Evolutionary conservation across 2,888 invertebrate genomes (phyloP).

Genomic region (Epinotia brunnichana): DNA sequence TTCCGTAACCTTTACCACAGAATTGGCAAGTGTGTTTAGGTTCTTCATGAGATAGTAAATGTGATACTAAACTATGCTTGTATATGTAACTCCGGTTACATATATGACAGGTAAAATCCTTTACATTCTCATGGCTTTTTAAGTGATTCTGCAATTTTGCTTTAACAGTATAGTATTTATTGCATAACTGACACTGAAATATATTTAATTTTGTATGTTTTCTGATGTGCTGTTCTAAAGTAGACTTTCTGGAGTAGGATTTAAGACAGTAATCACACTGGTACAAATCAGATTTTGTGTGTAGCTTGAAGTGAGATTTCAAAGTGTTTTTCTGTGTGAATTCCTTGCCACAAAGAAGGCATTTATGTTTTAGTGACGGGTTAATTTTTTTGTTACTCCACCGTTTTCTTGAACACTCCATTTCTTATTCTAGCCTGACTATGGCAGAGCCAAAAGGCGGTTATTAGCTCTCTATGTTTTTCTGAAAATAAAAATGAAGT

Average conservation of each 20-base stretch:
- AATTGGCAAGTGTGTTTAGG: conserved; percentile 28
- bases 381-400: neutral
- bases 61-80: conserved; percentile 36
- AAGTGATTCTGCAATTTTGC: conserved; percentile 35
- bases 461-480: no score
- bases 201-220: conserved; percentile 37
- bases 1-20: conserved; percentile 41
- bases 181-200: conserved; percentile 30
- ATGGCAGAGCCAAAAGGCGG: no score
- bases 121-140: conserved; percentile 31
- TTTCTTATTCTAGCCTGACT: no score
- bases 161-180: conserved; percentile 20
- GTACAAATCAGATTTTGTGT: conserved; percentile 31
- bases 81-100: conserved; percentile 42
- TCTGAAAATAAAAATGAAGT: neutral
- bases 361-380: neutral
- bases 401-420: neutral
- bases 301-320: conserved; percentile 24
- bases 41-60: conserved; percentile 32
- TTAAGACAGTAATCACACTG: conserved; percentile 37
- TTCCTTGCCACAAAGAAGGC: conserved; percentile 20
- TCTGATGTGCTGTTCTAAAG: conserved; percentile 33
- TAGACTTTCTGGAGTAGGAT: conserved; percentile 30
- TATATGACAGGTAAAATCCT: conserved; percentile 29
- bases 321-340: conserved; percentile 19